Evolutionary conservation across 2,113 vertebrate species (phyloP).

Genomic region (Lethenteron camtschaticum): DNA sequence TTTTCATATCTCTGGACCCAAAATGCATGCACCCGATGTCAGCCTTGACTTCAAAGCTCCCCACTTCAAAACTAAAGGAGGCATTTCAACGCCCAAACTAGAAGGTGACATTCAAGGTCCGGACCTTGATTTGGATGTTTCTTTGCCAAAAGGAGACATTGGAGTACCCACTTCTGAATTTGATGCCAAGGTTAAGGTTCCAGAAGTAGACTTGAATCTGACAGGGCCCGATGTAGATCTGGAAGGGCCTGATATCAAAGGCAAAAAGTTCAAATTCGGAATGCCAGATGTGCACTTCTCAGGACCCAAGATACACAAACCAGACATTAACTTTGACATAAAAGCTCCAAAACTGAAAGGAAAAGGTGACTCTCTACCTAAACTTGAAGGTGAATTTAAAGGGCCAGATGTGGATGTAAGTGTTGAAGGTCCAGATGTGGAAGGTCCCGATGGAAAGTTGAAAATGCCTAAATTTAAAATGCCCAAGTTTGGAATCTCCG

Average conservation of each 20-base stretch:
- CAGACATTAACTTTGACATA: background rate
- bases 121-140: background rate
- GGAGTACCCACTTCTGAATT: background rate
- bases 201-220: constrained; percentile 7
- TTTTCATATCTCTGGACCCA: background rate
- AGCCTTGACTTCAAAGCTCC: constrained; percentile 15
- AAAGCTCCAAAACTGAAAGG: constrained; percentile 4
- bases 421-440: constrained; percentile 10
- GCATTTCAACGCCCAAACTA: constrained; percentile 7
- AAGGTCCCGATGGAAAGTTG: constrained; percentile 14
- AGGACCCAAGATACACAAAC: constrained; percentile 11
- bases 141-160: background rate
- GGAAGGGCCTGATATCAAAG: constrained; percentile 11
- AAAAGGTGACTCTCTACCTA: background rate
- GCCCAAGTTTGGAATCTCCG: constrained; percentile 20
- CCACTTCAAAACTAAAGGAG: constrained; percentile 13
- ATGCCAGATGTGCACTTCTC: constrained; percentile 11
- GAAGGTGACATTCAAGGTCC: background rate
- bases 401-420: constrained; percentile 9
- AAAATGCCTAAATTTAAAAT: constrained; percentile 25
- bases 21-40: background rate
- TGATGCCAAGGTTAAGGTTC: background rate
- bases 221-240: constrained; percentile 2
- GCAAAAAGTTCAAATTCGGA: constrained; percentile 11
- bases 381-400: constrained; percentile 1